Evolutionary conservation across 2,888 invertebrate genomes (phyloP).

Genomic region (Drosophila longiperda): DNA sequence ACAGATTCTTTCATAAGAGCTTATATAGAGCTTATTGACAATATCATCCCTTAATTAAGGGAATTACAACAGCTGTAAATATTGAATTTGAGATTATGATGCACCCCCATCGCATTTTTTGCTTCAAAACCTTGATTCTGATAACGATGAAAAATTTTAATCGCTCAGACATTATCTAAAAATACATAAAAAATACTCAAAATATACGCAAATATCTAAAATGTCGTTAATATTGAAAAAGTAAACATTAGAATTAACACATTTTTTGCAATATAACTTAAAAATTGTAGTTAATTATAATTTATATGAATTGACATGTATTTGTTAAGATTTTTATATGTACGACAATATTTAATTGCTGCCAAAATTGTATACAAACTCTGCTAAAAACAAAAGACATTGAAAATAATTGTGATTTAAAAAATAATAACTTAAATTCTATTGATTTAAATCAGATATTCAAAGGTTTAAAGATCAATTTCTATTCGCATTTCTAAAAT

Average conservation of each 20-base stretch:
- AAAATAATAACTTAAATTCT: not conserved
- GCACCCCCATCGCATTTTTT: not conserved
- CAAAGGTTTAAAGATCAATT: not conserved
- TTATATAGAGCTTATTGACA: not conserved
- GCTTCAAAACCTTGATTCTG: not conserved
- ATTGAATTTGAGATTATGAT: not conserved
- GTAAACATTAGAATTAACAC: not conserved
- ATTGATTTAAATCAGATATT: not conserved
- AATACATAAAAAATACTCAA: not conserved
- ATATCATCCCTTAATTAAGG: slow-evolving; percentile 1
- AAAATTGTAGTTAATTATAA: not conserved
- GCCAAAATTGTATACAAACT: not conserved
- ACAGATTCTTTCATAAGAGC: not conserved
- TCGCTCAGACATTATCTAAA: not conserved
- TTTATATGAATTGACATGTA: not conserved
- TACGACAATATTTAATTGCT: not conserved
- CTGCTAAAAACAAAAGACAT: not conserved
- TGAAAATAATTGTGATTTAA: not conserved
- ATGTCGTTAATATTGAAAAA: not conserved
- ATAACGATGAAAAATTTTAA: not conserved
- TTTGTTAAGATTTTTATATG: not conserved
- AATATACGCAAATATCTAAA: not conserved
- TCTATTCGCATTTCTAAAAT: not conserved
- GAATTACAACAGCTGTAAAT: not conserved
- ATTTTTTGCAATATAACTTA: not conserved